phyloP scores from a whole-genome alignment of 2,113 vertebrate species.

The Barnardius zonarius region DNA sequence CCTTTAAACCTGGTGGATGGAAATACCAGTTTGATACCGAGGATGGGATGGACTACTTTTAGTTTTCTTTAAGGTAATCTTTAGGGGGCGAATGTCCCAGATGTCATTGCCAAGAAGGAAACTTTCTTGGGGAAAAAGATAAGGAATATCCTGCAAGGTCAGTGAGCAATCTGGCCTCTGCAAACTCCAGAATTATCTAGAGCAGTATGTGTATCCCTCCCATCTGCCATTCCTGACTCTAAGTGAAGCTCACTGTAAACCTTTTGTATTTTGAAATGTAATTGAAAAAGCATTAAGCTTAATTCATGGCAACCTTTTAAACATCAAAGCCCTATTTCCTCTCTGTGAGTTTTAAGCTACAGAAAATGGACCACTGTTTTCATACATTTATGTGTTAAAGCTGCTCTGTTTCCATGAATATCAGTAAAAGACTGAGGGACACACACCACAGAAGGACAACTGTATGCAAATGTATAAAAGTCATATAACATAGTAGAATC shows the following conservation, averaged over 20 bases:
- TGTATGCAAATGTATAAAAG: not conserved
- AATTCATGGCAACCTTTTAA: conserved; percentile 45
- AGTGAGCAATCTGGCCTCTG: not conserved
- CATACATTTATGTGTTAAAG: not conserved
- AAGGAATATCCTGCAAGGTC: conserved; percentile 1
- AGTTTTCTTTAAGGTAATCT: not conserved
- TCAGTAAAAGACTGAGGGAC: not conserved
- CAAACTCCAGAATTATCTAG: conserved; percentile 39
- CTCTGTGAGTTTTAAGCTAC: conserved; percentile 17
- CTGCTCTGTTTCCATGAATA: not conserved
- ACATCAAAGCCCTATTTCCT: conserved; percentile 26
- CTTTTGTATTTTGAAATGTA: conserved; percentile 57
- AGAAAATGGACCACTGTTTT: not conserved
- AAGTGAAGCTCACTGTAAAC: conserved; percentile 49
- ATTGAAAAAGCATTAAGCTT: conserved; percentile 67
- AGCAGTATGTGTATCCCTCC: conserved; percentile 12
- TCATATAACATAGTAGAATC: not conserved
- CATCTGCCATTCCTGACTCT: conserved; percentile 53
- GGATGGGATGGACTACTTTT: not conserved
- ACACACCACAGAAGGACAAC: not conserved
- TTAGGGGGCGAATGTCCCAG: not conserved
- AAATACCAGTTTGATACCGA: not conserved
- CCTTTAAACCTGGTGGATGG: not conserved
- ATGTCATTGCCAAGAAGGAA: not conserved
- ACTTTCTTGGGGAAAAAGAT: not conserved